These are phyloP conservation scores for Poeciliopsis gracilis DNA, from an alignment of 2,797 vertebrate species.

Conservation along the genomic window DNA sequence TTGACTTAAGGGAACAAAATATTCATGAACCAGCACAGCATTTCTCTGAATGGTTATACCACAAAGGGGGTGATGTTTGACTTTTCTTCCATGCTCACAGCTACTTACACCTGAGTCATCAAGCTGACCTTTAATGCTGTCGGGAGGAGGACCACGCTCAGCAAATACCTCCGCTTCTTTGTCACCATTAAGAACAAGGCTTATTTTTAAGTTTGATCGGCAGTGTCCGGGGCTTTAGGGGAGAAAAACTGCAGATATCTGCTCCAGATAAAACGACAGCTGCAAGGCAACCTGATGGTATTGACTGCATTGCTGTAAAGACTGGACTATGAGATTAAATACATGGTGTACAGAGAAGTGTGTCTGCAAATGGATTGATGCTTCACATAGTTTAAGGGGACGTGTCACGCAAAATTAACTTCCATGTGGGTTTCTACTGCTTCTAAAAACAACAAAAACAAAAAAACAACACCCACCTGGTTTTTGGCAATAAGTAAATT, in stretches of 20 bases:
- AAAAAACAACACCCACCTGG: too few species aligned
- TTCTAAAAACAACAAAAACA: too few species aligned
- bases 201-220: conserved; percentile 1
- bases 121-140: background rate
- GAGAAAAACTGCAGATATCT: background rate
- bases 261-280: background rate
- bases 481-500: too few species aligned
- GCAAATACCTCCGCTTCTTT: background rate
- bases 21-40: too few species aligned
- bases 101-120: background rate
- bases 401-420: too few species aligned
- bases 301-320: background rate
- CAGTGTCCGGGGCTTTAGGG: background rate
- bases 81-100: background rate
- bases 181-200: background rate
- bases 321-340: background rate
- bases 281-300: background rate
- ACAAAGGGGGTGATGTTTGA: background rate
- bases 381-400: background rate
- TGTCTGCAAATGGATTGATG: background rate
- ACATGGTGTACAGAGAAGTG: background rate
- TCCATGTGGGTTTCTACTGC: too few species aligned
- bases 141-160: background rate
- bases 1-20: background rate
- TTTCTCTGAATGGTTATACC: background rate